Base-by-base conservation (phyloP, 2,797 vertebrate genomes). In the Naso thynnoides region DNA sequence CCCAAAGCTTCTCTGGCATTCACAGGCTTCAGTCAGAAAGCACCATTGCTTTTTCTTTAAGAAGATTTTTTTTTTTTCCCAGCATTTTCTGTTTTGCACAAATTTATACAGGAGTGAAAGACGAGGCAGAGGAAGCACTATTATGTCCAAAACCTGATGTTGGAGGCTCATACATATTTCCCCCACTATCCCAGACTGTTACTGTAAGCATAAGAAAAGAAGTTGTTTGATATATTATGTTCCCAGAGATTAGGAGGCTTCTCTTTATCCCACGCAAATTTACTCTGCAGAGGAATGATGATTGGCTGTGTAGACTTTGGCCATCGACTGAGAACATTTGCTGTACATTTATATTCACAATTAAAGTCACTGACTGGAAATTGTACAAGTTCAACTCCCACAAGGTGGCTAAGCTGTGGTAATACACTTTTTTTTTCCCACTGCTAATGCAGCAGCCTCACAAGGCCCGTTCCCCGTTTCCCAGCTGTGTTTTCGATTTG, bases 1-100 rank as follows among this genome's bases (percentile, higher is more conserved):
- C 91, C 75, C 76, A 78, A 79, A 92, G 89, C 90, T 79, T 57
- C 79, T 84, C 84, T 70, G 44, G 76, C 88, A 73, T 89, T 90
- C 87, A 83, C 82, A 72, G 70, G 83, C 81, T 83, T 52, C 84
- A 85, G 66, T 84, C 81, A 81, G 76, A 80, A 80, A 84, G 79
- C 64, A 66, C 63, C 75, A 36, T 26, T 73, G 61, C 55, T 31
- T 31, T 88, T 85, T 87, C 82, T 76, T 72, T 62, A 75, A 60
- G 66, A 73, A 77, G 70, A 47, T 45, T 38, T 27, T n/a, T 45
- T 45, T n/a, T 18, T 15, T 14, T 41, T 11, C 8, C 77, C 66
- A 13, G 42, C 49, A 4, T 75, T 71, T 79, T 38, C 64, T 33
- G 72, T 71, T 52, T 67, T 58, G 52, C 55, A 64, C 49, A 69